phyloP scores from a whole-genome alignment of 2,888 invertebrate species.

The Platycheirus rosarum region DNA sequence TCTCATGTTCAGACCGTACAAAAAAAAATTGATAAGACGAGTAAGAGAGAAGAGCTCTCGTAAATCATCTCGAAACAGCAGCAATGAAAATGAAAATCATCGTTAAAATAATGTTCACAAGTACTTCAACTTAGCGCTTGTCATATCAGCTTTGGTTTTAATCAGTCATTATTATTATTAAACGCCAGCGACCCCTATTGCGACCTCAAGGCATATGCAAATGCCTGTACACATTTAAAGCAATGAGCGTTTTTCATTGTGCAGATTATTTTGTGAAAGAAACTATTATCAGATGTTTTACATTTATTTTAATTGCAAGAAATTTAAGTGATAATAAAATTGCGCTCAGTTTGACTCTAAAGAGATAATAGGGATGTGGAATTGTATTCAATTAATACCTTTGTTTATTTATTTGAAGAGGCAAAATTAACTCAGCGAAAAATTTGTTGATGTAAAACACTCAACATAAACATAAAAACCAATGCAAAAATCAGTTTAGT shows the following conservation, averaged over 20 bases:
- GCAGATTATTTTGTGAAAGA: conserved; percentile 54
- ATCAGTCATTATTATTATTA: conserved; percentile 81
- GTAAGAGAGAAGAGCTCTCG: conserved; percentile 23
- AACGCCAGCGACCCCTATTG: conserved; percentile 79
- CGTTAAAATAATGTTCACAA: conserved; percentile 43
- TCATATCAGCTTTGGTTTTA: conserved; percentile 66
- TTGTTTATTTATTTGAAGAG: not conserved
- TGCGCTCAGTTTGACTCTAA: not conserved
- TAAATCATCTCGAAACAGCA: conserved; percentile 48
- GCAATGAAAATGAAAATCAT: conserved; percentile 38
- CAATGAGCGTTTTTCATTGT: conserved; percentile 62
- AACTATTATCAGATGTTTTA: conserved; percentile 51
- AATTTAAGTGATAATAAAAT: conserved; percentile 42
- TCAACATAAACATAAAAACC: no score
- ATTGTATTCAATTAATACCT: not conserved
- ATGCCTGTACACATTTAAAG: conserved; percentile 43
- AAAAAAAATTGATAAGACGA: conserved; percentile 41
- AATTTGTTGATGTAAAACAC: no score
- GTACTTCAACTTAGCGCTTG: conserved; percentile 4
- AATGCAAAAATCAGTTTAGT: no score
- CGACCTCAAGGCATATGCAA: conserved; percentile 76
- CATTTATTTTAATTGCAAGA: conserved; percentile 9
- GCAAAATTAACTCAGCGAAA: conserved; percentile 4
- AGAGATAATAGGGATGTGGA: conserved; percentile 2
- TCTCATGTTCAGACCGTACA: conserved; percentile 50